Evolutionary conservation across 2,888 invertebrate genomes (phyloP).

Genomic region (Lucinisca nassula): DNA sequence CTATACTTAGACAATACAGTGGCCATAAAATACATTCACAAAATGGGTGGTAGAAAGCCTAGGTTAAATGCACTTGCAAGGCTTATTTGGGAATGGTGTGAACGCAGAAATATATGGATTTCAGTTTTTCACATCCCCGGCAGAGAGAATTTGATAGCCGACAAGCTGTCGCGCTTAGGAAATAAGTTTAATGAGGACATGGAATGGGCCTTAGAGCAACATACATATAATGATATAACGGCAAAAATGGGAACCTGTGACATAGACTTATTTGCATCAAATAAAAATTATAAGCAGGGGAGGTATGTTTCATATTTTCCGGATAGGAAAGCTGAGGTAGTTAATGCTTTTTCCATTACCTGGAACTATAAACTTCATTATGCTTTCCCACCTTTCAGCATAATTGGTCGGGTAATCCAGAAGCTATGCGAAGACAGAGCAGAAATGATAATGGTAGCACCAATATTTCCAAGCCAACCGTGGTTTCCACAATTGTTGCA

Average conservation of each 20-base stretch:
- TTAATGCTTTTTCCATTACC: too few species aligned
- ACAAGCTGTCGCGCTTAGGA: constrained; percentile 26
- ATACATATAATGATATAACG: constrained; percentile 13
- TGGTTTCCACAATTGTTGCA: too few species aligned
- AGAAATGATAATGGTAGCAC: background rate
- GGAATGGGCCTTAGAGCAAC: constrained; percentile 36
- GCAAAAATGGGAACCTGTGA: background rate
- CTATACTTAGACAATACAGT: background rate
- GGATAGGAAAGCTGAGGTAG: too few species aligned
- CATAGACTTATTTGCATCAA: constrained; percentile 54
- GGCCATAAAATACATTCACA: background rate
- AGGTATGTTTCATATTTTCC: constrained; percentile 23
- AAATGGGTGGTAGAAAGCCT: background rate
- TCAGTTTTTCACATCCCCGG: constrained; percentile 51
- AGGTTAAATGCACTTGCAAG: constrained; percentile 38
- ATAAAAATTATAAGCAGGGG: constrained; percentile 26
- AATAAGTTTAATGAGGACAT: constrained; percentile 43
- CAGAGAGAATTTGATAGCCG: constrained; percentile 38
- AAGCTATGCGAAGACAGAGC: background rate
- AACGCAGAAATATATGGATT: constrained; percentile 46
- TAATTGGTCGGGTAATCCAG: background rate
- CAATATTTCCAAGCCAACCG: too few species aligned
- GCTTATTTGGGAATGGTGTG: constrained; percentile 51
- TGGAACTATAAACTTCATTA: too few species aligned
- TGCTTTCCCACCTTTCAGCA: background rate